Evolutionary conservation across 2,888 invertebrate species (phyloP), one percentile per base, ranked within the genome.

Genomic region (Tineola bisselliella): DNA sequence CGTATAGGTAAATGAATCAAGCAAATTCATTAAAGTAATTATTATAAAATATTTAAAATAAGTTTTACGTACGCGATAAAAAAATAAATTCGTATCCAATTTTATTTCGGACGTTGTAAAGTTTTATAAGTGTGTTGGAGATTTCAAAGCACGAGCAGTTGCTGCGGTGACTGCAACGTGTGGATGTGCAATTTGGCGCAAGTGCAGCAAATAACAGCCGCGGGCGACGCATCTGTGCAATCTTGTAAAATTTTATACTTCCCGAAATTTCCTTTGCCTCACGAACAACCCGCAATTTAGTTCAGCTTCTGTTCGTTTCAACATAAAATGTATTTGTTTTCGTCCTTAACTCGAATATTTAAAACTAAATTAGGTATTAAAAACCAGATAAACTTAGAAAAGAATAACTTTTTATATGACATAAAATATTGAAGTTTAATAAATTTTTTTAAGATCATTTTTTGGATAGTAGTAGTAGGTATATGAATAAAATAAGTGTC

Each of bases 151-250:
- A 56, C 56, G 25, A 52, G 19, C 52, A n/a, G n/a, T n/a, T 15
- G 52, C 15, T 30, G 56, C 25, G 18, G 25, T 33, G 31, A n/a
- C 58, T 48, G 13, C 13, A 13, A 48, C 54, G 19, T 15, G 58
- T 13, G 76, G 72, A 64, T 63, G 74, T 76, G 80, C 83, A 84
- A 84, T 84, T 86, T 84, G 74, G 79, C 76, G 73, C 76, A 74
- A 75, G 77, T 79, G 75, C 77, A 76, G 81, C 77, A 83, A 84
- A 84, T 84, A 80, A 80, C 73, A 79, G 83, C 86, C 79, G 65
- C 68, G 65, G 77, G 81, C 71, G 62, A 19, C 60, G 30, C 48
- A 31, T 60, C 60, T 44, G 60, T 19, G 60, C 48, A 60, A 60
- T 60, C 60, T 60, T 60, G 60, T 60, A 60, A 48, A 59, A 60